Percentiles rank a stretch among this genome's conserved stretches.
Conservation (phyloP, 2,797 vertebrate species). For the Notolepis coatsorum region DNA sequence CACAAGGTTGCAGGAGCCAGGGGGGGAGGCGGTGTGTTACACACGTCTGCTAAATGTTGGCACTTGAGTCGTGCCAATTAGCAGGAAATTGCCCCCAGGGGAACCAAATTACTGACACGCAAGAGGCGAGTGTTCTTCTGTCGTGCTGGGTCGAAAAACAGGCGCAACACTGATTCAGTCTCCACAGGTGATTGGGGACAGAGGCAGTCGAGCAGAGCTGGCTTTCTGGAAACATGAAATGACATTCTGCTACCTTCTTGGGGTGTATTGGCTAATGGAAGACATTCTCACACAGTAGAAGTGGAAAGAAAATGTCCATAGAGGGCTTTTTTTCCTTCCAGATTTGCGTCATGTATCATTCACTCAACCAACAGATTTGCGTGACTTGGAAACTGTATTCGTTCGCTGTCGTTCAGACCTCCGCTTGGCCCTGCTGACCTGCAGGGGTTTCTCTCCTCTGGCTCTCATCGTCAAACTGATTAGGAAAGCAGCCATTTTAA, state of each 20-base stretch:
- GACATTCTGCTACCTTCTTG: neutral
- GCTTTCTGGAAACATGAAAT: conserved; percentile 3
- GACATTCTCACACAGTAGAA: neutral
- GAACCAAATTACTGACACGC: conserved; percentile 16
- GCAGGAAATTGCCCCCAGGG: neutral
- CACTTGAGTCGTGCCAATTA: conserved; percentile 24
- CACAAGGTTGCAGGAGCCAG: conserved; percentile 17
- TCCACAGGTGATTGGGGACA: neutral
- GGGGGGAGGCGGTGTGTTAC: conserved; percentile 3
- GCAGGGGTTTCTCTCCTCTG: neutral
- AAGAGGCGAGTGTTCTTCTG: neutral
- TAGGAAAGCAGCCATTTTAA: no score
- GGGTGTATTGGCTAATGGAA: neutral
- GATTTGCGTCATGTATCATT: no score
- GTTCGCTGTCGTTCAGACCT: no score
- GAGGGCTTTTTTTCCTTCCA: no score
- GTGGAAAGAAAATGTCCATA: neutral
- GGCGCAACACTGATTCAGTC: neutral
- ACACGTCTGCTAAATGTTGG: conserved; percentile 24
- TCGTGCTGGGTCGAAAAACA: neutral
- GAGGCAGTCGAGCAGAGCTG: conserved; percentile 1
- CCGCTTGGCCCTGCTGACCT: neutral
- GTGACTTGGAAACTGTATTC: neutral
- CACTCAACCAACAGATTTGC: no score
- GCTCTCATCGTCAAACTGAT: no score